Evolutionary conservation across 2,888 invertebrate genomes (phyloP), one percentile per base, ranked within the genome.

Genomic region (Scaptomyza reducta): DNA sequence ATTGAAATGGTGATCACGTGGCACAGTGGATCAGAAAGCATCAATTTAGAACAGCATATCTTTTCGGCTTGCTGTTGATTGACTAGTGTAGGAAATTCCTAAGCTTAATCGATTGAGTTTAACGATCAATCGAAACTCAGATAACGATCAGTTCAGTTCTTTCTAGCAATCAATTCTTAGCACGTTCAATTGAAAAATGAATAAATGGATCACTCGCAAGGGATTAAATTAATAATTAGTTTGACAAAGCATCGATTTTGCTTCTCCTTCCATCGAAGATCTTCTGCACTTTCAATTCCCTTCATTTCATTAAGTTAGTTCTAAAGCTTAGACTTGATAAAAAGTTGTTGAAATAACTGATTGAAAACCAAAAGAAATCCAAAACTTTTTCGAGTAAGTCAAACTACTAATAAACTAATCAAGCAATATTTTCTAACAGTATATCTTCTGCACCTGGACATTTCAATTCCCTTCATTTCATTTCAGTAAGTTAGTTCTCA

Each of bases 1-100:
- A 82, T 82, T 82, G 81, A 82, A 82, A 87, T 75, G 72, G 63
- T 51, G 53, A 79, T 53, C 55, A 47, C 40, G 63, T 27, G 14
- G 51, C 46, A 79, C 87, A 79, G 87, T 79, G 77, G 79, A 38
- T 31, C 18, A 14, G 3, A 29, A n/a, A 14, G 25, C n/a, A 57
- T 45, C 33, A 13, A 67, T 47, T 33, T 33, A 9, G 27, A 27
- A 27, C 22, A 27, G 5, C 27, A 27, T 27, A 27, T 27, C 27
- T 27, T 27, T 27, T 27, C 27, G 5, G 5, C 5, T 27, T 6
- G 27, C 7, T 27, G 27, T 27, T 27, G 9, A 27, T 27, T 9
- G 27, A 7, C 31, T 31, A 31, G 31, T 31, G 6, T 22, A 3
- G 22, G 3, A 4, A 22, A 22, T 22, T 35, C 35, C n/a, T 0